Conservation (phyloP, 2,113 vertebrate genomes). For the Cisticola juncidis region DNA sequence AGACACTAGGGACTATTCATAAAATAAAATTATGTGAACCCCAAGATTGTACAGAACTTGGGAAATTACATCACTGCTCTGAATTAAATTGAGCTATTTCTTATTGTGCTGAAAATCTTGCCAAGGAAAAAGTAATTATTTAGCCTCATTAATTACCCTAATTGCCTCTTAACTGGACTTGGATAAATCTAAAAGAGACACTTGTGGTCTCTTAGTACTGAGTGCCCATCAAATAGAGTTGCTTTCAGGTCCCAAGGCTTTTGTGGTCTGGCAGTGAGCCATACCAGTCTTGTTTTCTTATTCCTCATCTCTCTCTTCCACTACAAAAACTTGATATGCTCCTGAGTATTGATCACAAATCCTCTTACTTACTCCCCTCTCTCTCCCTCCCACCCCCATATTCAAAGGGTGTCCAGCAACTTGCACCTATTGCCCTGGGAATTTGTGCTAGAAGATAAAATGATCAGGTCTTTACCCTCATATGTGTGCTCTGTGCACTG, state of each 20-base stretch:
- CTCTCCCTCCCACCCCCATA: fast-evolving
- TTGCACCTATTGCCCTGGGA: not conserved
- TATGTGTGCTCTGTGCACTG: not conserved
- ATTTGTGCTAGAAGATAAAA: not conserved
- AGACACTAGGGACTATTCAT: not conserved
- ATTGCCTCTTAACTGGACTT: not conserved
- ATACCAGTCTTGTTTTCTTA: not conserved
- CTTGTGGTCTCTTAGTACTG: not conserved
- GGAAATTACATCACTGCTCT: not conserved
- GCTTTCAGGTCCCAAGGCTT: not conserved
- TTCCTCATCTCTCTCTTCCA: not conserved
- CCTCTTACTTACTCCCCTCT: not conserved
- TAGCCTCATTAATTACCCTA: conserved; percentile 19
- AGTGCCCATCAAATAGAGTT: not conserved
- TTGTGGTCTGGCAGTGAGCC: not conserved
- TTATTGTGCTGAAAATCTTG: not conserved
- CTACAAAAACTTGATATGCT: not conserved
- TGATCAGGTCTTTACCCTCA: not conserved
- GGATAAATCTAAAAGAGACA: not conserved
- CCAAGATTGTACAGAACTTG: not conserved
- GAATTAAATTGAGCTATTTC: not conserved
- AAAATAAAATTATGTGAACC: not conserved
- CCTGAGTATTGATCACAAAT: not conserved
- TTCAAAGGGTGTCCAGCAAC: not conserved
- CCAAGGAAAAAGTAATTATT: not conserved